phyloP scores from a whole-genome alignment of 1,140 invertebrate genomes.

The Heliconius congener region DNA sequence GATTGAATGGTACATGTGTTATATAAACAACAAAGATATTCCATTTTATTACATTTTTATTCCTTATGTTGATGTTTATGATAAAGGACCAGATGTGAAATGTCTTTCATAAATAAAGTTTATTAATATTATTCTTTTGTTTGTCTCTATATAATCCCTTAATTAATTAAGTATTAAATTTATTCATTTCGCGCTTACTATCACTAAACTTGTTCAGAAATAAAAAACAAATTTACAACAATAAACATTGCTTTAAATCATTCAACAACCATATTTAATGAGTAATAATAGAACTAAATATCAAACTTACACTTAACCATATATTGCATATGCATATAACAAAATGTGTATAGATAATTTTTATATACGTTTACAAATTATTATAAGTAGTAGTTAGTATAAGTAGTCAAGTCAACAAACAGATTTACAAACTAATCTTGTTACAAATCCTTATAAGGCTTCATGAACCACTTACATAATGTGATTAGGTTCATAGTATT shows the following conservation, averaged over 20 bases:
- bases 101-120: conserved; percentile 52
- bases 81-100: conserved; percentile 44
- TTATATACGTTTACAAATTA: background rate
- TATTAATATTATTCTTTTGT: conserved; percentile 14
- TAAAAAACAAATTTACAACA: too few relatives aligned
- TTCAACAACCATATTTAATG: too few relatives aligned
- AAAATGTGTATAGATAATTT: background rate
- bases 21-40: conserved; percentile 31
- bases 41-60: conserved; percentile 34
- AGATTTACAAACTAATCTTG: conserved; percentile 17
- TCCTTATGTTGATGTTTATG: conserved; percentile 32
- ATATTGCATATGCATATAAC: too few relatives aligned
- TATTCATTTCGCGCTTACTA: background rate
- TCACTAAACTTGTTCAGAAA: too few relatives aligned
- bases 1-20: conserved; percentile 33
- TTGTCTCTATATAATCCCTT: background rate
- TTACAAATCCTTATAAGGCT: conserved; percentile 25
- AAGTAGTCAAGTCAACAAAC: background rate
- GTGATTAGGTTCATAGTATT: conserved; percentile 19
- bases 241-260: too few relatives aligned
- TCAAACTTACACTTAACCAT: too few relatives aligned
- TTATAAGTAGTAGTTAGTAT: background rate
- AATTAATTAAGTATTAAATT: background rate
- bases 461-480: conserved; percentile 18
- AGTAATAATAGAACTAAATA: too few relatives aligned